Evolutionary conservation across 2,113 vertebrate species (phyloP), one percentile per base, ranked within the genome.

Genomic region (Oriolus oriolus): DNA sequence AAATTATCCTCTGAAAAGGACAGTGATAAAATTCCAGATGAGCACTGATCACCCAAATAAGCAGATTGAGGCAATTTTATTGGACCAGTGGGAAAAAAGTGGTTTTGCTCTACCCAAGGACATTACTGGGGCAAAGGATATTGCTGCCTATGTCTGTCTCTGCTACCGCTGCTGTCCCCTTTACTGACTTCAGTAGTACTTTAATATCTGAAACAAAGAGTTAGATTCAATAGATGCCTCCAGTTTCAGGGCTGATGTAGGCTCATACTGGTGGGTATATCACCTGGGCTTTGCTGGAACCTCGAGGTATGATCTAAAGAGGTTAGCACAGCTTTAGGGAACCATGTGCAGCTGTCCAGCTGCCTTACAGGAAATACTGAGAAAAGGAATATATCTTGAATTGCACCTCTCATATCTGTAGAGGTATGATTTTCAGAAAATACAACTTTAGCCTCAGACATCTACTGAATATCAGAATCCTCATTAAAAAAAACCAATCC

Each of bases 1-100:
- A 93, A 89, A 96, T 92, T 87, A 94, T 87, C 87, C 89, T 94
- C 78, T 93, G 39, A 82, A 97, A 95, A 96, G 91, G 95, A 95
- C 89, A 94, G 87, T 89, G 78, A 94, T 91, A 91, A 97, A 96
- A 96, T 89, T 95, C 61, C 84, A 91, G 81, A 96, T 85, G 84
- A 96, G 61, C 77, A 61, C 0, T 68, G 87, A 95, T 92, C 65
- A 84, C 74, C 28, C n/a, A 86, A 94, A 66, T 89, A 92, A 93
- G 50, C 70, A 94, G 75, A 91, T 60, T 95, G 93, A 61, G 54
- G 47, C 5, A 14, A 75, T 92, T 97, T 94, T 65, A 61, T 68
- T 79, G 78, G 87, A 49, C 77, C 53, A 79, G 49, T 60, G 89
- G 69, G 89, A 47, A 70, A 90, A 90, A 54, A 49, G 41, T 30